Evolutionary conservation across 2,113 vertebrate genomes (phyloP).

Genomic region (Argyrosomus japonicus): DNA sequence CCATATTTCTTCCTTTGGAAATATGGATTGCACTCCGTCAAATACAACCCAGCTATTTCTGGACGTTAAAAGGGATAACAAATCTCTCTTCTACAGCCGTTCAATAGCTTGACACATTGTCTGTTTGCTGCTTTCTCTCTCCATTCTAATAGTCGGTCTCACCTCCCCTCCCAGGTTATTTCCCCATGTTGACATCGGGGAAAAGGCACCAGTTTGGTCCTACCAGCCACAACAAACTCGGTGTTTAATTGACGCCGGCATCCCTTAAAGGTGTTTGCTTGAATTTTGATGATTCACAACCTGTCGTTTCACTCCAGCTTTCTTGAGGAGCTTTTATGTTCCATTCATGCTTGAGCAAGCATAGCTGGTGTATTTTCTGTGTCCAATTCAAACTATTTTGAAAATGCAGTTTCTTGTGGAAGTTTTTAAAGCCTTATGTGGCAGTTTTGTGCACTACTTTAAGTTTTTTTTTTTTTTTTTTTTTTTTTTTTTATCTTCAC

Average conservation of each 20-base stretch:
- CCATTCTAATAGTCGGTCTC: not conserved
- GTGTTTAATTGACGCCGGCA: not conserved
- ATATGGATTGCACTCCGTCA: conserved; percentile 41
- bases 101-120: conserved; percentile 54
- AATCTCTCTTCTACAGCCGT: conserved; percentile 31
- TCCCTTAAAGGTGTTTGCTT: conserved; percentile 4
- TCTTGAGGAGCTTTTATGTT: not conserved
- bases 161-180: conserved; percentile 2
- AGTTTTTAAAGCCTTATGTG: conserved; percentile 22
- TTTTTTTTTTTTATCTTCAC: conserved; percentile 17
- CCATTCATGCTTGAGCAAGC: conserved; percentile 1
- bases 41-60: conserved; percentile 48
- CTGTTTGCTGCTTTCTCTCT: conserved; percentile 21
- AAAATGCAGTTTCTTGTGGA: conserved; percentile 9
- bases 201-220: not conserved
- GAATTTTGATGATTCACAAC: not conserved
- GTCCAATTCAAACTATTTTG: not conserved
- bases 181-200: not conserved
- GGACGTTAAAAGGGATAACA: conserved; percentile 52
- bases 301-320: not conserved
- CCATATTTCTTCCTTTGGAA: conserved; percentile 28
- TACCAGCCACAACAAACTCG: not conserved
- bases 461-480: no score
- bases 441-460: conserved; percentile 17
- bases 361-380: not conserved